Evolutionary conservation across 2,888 invertebrate genomes (phyloP), one percentile per base, ranked within the genome.

Genomic region (Hipparchia sbordonii): DNA sequence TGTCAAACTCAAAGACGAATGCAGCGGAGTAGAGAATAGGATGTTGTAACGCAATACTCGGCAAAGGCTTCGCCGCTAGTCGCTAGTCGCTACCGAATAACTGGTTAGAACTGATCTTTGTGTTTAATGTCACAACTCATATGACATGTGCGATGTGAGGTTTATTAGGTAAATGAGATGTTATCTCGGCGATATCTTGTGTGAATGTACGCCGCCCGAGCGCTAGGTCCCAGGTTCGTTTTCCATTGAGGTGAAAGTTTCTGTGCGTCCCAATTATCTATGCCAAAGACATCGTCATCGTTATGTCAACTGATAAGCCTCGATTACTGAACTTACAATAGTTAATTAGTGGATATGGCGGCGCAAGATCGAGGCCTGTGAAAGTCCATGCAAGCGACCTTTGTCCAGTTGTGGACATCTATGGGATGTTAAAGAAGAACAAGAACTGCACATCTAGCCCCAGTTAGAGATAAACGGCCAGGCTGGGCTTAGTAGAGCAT

Each of bases 141-240:
- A 33, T 52, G 51, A 65, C 65, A 57, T 56, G 56, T 46, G 56
- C 56, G 45, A 46, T 39, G 39, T 67, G 67, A 67, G n/a, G 56
- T 56, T 56, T 67, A 56, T 67, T 67, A 57, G 56, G 67, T 45
- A 67, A 67, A 67, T 67, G 56, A 56, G 67, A 67, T 67, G 56
- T 67, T 67, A 67, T 65, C 65, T 52, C 62, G 62, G 7, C 48
- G 39, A 39, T 39, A 33, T 39, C 59, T 60, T 12, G 59, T 59
- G 39, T 60, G 59, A 60, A 60, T 57, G 8, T 57, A 57, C 13
- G 57, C 57, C 56, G 56, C 7, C 56, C 57, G 23, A 23, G 57
- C 23, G 23, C 2, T 13, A 13, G 23, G 57, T 57, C 57, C 57
- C 13, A 13, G 56, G 56, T 56, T 56, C 56, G 56, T 13, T 56